Percentiles rank a stretch among this genome's conserved stretches.
phyloP scores from a whole-genome alignment of 2,113 vertebrate species.

The Myotis yumanensis region DNA sequence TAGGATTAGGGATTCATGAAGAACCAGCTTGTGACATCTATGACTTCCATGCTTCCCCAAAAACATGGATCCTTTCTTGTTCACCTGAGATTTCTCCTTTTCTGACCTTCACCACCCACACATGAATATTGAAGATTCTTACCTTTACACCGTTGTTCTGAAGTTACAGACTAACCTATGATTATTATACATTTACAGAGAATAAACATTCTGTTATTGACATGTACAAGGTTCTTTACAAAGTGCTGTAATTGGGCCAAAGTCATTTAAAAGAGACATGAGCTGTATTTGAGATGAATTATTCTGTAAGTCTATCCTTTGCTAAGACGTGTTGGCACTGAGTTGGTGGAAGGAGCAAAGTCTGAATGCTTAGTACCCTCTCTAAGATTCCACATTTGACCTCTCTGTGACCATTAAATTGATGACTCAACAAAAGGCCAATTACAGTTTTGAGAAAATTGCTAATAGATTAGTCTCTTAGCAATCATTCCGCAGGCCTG shows the following conservation, averaged over 20 bases:
- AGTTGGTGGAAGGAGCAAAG: not conserved
- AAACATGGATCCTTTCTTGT: not conserved
- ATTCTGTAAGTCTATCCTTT: rapidly evolving
- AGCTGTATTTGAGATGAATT: not conserved
- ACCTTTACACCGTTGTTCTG: not conserved
- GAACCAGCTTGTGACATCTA: not conserved
- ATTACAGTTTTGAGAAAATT: constrained; percentile 14
- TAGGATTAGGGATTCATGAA: not conserved
- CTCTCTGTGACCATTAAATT: not conserved
- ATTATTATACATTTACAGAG: not conserved
- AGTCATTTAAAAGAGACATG: not conserved
- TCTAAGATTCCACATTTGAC: not conserved
- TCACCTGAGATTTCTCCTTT: not conserved
- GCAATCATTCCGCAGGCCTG: not conserved
- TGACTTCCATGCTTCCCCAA: not conserved
- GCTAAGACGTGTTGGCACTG: not conserved
- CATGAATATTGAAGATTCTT: not conserved
- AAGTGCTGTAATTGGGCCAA: not conserved
- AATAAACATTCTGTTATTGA: not conserved
- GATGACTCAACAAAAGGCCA: not conserved
- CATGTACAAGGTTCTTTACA: not conserved
- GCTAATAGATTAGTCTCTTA: constrained; percentile 34
- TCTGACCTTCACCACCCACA: not conserved
- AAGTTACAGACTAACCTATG: not conserved
- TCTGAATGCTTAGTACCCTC: not conserved